Conservation (phyloP, 2,113 vertebrate genomes). For the Corythornis madagascariensis region DNA sequence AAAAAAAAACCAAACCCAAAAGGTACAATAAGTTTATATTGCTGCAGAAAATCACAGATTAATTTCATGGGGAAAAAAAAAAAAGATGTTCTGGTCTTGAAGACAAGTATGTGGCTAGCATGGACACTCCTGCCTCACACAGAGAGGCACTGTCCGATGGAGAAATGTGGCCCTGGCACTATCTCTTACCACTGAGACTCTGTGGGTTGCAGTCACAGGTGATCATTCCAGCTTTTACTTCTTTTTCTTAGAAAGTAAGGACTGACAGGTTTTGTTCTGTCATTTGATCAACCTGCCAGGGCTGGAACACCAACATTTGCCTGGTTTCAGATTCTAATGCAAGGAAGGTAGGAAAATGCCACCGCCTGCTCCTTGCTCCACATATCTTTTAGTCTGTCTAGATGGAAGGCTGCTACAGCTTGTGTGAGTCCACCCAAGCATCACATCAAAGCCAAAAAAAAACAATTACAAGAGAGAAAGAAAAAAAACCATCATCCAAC, state of each 20-base stretch:
- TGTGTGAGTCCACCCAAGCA: background rate
- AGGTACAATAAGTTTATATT: background rate
- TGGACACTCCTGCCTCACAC: background rate
- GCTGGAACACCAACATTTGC: background rate
- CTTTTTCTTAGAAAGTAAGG: background rate
- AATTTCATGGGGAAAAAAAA: background rate
- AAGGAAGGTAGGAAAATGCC: background rate
- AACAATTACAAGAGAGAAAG: background rate
- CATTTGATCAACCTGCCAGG: accelerated
- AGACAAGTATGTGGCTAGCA: background rate
- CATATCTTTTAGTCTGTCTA: background rate
- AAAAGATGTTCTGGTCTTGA: background rate
- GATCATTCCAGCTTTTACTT: background rate
- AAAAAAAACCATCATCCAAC: background rate
- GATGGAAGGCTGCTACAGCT: background rate
- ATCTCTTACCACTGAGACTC: too few relatives aligned
- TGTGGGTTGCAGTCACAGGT: background rate
- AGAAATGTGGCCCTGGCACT: accelerated
- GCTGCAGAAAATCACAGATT: background rate
- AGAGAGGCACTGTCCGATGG: background rate
- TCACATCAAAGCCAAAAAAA: background rate
- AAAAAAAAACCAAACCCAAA: background rate
- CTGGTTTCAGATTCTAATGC: background rate
- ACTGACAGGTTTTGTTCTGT: background rate
- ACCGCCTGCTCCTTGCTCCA: background rate